phyloP scores from a whole-genome alignment of 1,140 invertebrate genomes.

The Phortica variegata region DNA sequence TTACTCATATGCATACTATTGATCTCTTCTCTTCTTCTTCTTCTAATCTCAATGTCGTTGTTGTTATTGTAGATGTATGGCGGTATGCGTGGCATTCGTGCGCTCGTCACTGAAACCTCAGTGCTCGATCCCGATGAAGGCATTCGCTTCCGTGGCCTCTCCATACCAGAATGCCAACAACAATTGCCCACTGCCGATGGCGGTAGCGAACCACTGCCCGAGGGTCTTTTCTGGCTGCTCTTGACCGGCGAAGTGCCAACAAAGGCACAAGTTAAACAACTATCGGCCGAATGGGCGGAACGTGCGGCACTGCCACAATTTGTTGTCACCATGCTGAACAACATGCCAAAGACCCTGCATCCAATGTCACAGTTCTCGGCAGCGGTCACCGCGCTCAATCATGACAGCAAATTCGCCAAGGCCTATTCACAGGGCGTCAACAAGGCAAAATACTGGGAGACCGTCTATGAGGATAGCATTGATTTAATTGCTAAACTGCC shows the following conservation, averaged over 20 bases:
- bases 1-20: not conserved
- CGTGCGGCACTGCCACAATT: constrained; percentile 79
- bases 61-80: constrained; percentile 92
- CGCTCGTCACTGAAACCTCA: constrained; percentile 92
- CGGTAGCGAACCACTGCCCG: constrained; percentile 87
- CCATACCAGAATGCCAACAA: constrained; percentile 94
- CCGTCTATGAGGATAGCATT: constrained; percentile 92
- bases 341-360: constrained; percentile 90
- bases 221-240: constrained; percentile 95
- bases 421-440: constrained; percentile 72
- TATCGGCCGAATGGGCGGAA: constrained; percentile 91
- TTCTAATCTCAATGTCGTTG: too few relatives aligned
- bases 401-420: constrained; percentile 91
- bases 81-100: constrained; percentile 96
- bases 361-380: constrained; percentile 96
- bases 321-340: constrained; percentile 92
- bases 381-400: constrained; percentile 89
- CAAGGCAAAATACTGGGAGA: constrained; percentile 64
- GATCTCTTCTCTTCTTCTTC: not conserved
- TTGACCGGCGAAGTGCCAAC: constrained; percentile 90
- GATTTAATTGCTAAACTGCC: constrained; percentile 95
- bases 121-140: constrained; percentile 94
- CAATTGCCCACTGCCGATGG: constrained; percentile 82
- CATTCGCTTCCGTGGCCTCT: constrained; percentile 92
- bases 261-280: constrained; percentile 74